Evolutionary conservation across 2,797 vertebrate species (phyloP), one percentile per base, ranked within the genome.

Genomic region (Phoxinus dragarum): DNA sequence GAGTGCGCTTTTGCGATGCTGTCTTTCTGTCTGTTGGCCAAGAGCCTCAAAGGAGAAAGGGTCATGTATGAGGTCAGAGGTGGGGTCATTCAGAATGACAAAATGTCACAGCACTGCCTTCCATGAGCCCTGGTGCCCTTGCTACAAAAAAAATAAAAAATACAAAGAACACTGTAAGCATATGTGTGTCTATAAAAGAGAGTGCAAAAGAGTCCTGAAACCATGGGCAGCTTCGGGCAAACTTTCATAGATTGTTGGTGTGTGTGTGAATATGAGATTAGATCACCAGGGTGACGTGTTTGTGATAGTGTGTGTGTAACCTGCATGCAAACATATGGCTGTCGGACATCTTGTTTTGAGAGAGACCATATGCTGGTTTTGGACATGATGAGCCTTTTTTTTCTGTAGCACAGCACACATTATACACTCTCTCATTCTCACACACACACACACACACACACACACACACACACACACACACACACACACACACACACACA

Each of bases 391-490:
- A 84, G 82, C 52, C 54, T 31, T 68, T 81, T 14, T 14, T 21
- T 52, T 73, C 44, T 54, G 14, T 72, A 80, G 76, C 59, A 47
- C 74, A 61, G 17, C 31, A 84, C 31, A 79, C 38, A 86, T 86
- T 82, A 86, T 84, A 91, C 89, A 85, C 82, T 91, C 89, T 90
- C 89, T 87, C 76, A n/a, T n/a, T n/a, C n/a, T n/a, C 88, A 27
- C 27, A 27, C 27, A 27, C 27, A 27, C 27, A 27, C 27, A 27
- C 27, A 27, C 27, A 27, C 27, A 27, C 27, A 27, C 27, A 27
- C 27, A 27, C 27, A 27, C 27, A 27, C 27, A 27, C 27, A 27
- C 27, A 27, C 27, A 27, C 27, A 27, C 27, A 27, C 27, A 27
- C 27, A 27, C 27, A 27, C 27, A 27, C 27, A 27, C 27, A 27